These are phyloP conservation scores for Heliconius aoede DNA, from an alignment of 2,888 invertebrate genomes.

Conservation along the genomic window DNA sequence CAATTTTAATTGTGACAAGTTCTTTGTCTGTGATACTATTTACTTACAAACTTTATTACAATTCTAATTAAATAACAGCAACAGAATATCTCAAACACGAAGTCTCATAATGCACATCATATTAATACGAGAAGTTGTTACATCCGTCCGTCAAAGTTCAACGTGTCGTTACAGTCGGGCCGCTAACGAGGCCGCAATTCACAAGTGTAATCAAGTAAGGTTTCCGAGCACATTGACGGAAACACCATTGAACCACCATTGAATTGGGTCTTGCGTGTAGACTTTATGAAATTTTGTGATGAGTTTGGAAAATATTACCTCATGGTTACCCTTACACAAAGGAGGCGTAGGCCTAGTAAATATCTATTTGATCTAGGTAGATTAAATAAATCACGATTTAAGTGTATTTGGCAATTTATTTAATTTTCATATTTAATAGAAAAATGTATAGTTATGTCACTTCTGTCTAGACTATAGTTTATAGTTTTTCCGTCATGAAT, in stretches of 20 bases:
- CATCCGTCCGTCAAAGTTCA: conserved; percentile 13
- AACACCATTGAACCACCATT: neutral
- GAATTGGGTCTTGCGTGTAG: neutral
- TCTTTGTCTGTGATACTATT: neutral
- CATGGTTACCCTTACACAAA: no score
- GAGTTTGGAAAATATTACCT: neutral
- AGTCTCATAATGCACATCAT: neutral
- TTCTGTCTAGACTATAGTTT: no score
- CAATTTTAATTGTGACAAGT: no score
- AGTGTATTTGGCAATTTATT: no score
- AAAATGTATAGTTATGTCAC: no score
- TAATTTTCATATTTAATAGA: no score
- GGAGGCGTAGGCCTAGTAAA: no score
- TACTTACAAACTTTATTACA: neutral
- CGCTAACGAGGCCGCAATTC: conserved; percentile 18
- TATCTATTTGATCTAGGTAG: no score
- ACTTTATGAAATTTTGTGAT: neutral
- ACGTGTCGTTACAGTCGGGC: conserved; percentile 3
- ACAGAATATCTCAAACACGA: neutral
- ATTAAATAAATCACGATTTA: no score
- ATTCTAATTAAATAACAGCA: neutral
- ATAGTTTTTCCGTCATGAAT: no score
- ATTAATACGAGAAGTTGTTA: neutral
- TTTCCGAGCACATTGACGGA: neutral
- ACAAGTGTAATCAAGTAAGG: conserved; percentile 4